Evolutionary conservation across 2,888 invertebrate genomes (phyloP).

Genomic region (Brachypterus glaber): DNA sequence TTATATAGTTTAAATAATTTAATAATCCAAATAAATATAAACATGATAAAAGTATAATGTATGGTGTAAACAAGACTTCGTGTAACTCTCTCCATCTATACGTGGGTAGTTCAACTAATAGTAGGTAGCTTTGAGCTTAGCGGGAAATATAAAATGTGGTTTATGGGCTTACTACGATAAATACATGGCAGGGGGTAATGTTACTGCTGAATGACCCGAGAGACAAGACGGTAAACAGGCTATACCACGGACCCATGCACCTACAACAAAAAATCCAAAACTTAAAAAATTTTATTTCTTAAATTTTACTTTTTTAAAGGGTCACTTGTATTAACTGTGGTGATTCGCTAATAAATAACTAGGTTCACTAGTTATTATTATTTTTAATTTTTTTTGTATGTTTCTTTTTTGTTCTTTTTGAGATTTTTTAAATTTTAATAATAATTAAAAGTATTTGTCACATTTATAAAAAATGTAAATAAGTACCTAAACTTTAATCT

Average conservation of each 20-base stretch:
- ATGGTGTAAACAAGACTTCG: slow-evolving; percentile 17
- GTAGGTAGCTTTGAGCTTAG: neutral
- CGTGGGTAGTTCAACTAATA: slow-evolving; percentile 10
- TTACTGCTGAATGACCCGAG: slow-evolving; percentile 48
- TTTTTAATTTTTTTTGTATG: no score
- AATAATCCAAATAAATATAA: slow-evolving; percentile 13
- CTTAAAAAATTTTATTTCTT: no score
- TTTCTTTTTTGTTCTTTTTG: no score
- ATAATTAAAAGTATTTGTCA: no score
- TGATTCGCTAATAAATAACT: no score
- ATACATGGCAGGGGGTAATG: slow-evolving; percentile 40
- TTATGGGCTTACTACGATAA: slow-evolving; percentile 13
- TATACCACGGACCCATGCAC: slow-evolving; percentile 52
- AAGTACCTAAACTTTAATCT: no score
- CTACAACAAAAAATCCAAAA: no score
- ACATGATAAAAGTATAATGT: slow-evolving; percentile 10
- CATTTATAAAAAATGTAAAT: no score
- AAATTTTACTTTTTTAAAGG: no score
- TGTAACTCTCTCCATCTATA: slow-evolving; percentile 15
- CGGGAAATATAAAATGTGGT: slow-evolving; percentile 1
- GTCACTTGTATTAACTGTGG: no score
- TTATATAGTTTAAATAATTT: slow-evolving; percentile 13
- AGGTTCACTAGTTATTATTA: no score
- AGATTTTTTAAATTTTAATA: no score
- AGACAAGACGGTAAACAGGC: slow-evolving; percentile 52